Conservation (phyloP, 2,888 invertebrate genomes). For the Metellina segmentata region DNA sequence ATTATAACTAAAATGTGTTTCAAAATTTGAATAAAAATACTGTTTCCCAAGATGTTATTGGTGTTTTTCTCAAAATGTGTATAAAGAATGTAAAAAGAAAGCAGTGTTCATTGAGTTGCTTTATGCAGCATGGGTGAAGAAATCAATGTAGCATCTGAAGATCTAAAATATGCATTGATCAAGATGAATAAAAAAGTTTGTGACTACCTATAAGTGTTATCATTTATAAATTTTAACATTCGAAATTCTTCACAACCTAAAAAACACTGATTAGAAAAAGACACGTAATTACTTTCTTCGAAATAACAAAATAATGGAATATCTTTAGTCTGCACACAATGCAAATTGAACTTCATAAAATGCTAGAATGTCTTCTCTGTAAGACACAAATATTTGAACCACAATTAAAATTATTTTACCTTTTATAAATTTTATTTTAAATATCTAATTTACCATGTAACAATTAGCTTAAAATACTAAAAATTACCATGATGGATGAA, state of each 20-base stretch:
- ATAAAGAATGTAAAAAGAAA: constrained; percentile 51
- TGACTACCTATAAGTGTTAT: neutral
- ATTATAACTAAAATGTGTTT: neutral
- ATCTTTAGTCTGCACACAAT: neutral
- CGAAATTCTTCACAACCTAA: no score
- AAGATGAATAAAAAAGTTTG: constrained; percentile 59
- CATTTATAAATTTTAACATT: no score
- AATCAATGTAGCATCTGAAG: constrained; percentile 39
- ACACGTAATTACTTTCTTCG: no score
- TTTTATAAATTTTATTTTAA: no score
- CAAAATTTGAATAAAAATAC: constrained; percentile 17
- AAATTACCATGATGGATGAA: no score
- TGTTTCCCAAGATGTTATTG: constrained; percentile 50
- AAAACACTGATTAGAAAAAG: no score
- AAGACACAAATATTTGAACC: neutral
- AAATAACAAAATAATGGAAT: neutral
- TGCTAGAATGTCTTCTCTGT: neutral
- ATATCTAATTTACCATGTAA: no score
- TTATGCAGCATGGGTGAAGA: constrained; percentile 9
- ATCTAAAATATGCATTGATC: constrained; percentile 45
- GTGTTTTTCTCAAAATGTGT: constrained; percentile 56
- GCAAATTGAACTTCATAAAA: neutral
- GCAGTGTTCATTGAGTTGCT: neutral
- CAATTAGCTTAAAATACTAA: no score
- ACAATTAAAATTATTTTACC: no score